A percentile compares a stretch with the other conserved stretches of the same genome.
Conservation (phyloP, 2,888 invertebrate species). For the Onthophagus sagittarius region DNA sequence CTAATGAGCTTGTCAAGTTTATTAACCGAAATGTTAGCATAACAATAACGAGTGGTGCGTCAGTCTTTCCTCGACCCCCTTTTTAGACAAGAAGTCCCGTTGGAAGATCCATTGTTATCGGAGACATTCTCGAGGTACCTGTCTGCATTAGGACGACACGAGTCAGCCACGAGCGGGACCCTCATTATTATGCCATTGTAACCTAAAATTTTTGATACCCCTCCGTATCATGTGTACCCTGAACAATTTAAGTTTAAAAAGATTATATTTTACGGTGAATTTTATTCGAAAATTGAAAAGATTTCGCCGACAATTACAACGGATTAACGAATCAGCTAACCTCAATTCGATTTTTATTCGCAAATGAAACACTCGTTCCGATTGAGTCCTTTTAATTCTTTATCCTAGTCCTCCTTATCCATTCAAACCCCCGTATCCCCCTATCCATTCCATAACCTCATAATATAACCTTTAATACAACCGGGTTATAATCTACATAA, state of each 20-base stretch:
- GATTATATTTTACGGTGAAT: neutral
- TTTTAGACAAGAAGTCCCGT: neutral
- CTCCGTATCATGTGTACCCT: neutral
- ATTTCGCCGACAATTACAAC: conserved; percentile 35
- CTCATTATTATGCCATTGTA: neutral
- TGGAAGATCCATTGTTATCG: neutral
- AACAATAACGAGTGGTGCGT: neutral
- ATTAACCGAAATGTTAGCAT: neutral
- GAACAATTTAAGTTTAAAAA: neutral
- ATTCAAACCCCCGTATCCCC: too few relatives aligned
- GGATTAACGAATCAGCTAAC: conserved; percentile 35
- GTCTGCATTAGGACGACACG: neutral
- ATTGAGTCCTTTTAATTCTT: too few relatives aligned
- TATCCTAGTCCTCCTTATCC: too few relatives aligned
- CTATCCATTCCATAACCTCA: too few relatives aligned
- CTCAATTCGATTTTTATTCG: neutral
- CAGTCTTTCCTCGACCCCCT: neutral
- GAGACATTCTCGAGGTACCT: neutral
- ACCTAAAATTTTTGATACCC: neutral
- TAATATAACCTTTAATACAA: too few relatives aligned
- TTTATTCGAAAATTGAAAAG: conserved; percentile 28
- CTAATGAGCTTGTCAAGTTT: neutral
- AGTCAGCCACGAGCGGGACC: neutral
- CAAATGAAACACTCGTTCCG: too few relatives aligned
- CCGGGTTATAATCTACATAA: too few relatives aligned